Evolutionary conservation across 2,797 vertebrate genomes (phyloP).

Genomic region (Aplochiton taeniatus): DNA sequence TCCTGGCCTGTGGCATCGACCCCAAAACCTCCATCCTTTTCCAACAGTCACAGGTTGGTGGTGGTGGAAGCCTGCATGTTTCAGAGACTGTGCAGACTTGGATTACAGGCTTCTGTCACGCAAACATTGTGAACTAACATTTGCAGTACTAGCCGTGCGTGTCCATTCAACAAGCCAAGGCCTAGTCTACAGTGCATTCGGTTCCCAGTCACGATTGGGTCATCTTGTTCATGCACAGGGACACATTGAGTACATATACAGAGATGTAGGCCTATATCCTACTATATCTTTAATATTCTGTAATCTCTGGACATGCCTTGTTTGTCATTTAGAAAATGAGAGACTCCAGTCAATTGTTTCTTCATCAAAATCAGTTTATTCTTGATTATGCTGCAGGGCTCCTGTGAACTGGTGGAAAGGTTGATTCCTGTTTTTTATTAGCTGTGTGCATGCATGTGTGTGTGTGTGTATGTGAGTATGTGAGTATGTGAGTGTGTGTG

Average conservation of each 20-base stretch:
- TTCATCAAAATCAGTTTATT: neutral
- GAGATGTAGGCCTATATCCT: too few relatives aligned
- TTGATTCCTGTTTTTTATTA: constrained; percentile 3
- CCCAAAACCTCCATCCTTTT: constrained; percentile 86
- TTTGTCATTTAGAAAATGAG: too few relatives aligned
- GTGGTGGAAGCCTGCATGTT: too few relatives aligned
- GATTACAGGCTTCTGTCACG: neutral
- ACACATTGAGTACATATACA: too few relatives aligned
- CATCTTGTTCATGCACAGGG: too few relatives aligned
- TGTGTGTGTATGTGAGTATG: neutral
- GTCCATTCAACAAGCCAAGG: too few relatives aligned
- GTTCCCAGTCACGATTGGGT: too few relatives aligned
- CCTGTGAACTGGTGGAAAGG: constrained; percentile 2
- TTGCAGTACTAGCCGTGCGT: too few relatives aligned
- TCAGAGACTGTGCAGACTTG: neutral
- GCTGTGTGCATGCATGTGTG: neutral
- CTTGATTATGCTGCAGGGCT: neutral
- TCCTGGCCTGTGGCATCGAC: constrained; percentile 91
- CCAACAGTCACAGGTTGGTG: constrained; percentile 88
- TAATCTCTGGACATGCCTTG: too few relatives aligned
- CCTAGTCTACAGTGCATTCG: too few relatives aligned
- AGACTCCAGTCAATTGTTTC: neutral
- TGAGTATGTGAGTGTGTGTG: neutral
- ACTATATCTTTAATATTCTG: too few relatives aligned
- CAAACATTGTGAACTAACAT: too few relatives aligned